These are phyloP conservation scores for Carcharodon carcharias DNA, from an alignment of 2,797 vertebrate genomes.

Conservation along the genomic window DNA sequence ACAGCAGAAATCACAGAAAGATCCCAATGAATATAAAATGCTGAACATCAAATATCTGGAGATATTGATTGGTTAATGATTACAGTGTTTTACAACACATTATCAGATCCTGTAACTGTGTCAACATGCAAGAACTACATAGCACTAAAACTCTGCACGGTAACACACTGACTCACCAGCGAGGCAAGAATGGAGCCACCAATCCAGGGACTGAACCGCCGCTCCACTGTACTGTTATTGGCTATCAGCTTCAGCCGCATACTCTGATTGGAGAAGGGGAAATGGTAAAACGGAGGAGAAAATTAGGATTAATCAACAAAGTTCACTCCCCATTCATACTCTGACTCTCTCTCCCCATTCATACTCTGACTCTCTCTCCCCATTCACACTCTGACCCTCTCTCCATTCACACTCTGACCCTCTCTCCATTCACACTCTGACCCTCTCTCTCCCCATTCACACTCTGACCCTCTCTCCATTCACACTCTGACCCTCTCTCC, in stretches of 20 bases:
- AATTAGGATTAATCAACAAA: background rate
- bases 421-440: background rate
- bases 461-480: too few relatives aligned
- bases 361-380: background rate
- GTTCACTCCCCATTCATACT: background rate
- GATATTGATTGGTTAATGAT: background rate
- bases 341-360: background rate
- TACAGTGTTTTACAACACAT: background rate
- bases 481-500: background rate
- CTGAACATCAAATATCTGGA: background rate
- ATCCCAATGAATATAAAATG: background rate
- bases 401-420: background rate
- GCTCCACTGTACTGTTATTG: slow-evolving; percentile 66
- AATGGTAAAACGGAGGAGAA: background rate
- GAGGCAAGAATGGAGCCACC: slow-evolving; percentile 67
- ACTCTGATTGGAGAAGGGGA: background rate
- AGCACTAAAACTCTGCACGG: background rate
- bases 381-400: background rate
- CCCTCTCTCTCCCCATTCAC: too few relatives aligned
- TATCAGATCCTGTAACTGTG: background rate
- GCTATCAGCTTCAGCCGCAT: slow-evolving; percentile 65
- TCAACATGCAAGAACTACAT: background rate
- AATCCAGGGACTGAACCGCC: slow-evolving; percentile 68
- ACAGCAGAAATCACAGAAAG: background rate
- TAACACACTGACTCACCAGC: slow-evolving; percentile 51